A percentile compares a stretch with the other conserved stretches of the same genome.
phyloP scores from a whole-genome alignment of 2,113 vertebrate genomes.

The Strix uralensis region DNA sequence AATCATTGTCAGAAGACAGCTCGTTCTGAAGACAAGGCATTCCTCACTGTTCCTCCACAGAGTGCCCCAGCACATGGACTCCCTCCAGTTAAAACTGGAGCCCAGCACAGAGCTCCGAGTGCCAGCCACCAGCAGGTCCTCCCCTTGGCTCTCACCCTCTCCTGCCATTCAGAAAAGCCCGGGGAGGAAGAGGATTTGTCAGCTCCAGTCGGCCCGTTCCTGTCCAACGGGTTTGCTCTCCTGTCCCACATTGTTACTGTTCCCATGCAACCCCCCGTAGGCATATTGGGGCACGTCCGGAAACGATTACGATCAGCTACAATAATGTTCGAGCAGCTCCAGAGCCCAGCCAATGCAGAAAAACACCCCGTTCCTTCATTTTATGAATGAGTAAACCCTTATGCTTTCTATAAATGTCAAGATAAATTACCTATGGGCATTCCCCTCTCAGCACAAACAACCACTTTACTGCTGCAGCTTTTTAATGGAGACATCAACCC shows the following conservation, averaged over 20 bases:
- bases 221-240: constrained; percentile 18
- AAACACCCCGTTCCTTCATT: constrained; percentile 36
- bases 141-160: background rate
- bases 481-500: background rate
- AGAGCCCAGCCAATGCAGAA: constrained; percentile 4
- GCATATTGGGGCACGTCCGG: constrained; percentile 65
- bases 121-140: background rate
- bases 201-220: background rate
- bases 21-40: background rate
- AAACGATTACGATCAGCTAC: constrained; percentile 54
- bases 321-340: constrained; percentile 12
- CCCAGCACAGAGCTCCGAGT: background rate
- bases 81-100: background rate
- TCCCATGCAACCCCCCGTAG: constrained; percentile 40
- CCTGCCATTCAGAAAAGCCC: background rate
- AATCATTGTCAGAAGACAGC: rapidly evolving
- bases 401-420: constrained; percentile 58
- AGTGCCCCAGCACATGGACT: background rate
- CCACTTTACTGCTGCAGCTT: background rate
- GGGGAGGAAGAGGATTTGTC: background rate
- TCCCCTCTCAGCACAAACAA: constrained; percentile 13
- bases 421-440: constrained; percentile 38
- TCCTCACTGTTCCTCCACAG: rapidly evolving
- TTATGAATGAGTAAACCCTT: constrained; percentile 55
- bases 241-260: background rate